These are phyloP conservation scores for Sebastes matsubarae DNA, from an alignment of 2,797 vertebrate species.

Conservation along the genomic window DNA sequence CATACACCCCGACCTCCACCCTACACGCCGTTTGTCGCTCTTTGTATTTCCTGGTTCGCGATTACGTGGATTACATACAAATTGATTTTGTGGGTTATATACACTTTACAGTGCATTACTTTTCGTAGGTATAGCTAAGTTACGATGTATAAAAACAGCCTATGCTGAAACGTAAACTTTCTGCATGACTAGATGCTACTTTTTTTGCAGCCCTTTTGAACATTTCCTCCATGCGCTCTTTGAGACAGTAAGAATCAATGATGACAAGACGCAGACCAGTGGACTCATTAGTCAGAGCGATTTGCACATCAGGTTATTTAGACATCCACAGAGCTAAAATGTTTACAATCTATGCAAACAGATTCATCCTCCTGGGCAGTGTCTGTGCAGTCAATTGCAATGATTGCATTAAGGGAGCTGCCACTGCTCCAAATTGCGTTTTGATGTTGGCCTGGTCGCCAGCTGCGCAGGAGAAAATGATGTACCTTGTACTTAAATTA, in stretches of 20 bases:
- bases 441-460: constrained; percentile 10
- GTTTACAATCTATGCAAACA: constrained; percentile 15
- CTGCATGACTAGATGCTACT: background rate
- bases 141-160: too few species aligned
- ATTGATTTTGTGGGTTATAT: too few species aligned
- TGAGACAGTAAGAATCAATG: background rate
- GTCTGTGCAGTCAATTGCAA: background rate
- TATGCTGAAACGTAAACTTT: background rate
- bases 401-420: constrained; percentile 5
- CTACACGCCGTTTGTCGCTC: too few species aligned
- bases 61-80: too few species aligned
- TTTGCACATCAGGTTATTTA: constrained; percentile 21
- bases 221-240: too few species aligned
- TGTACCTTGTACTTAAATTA: constrained; percentile 16
- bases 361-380: background rate
- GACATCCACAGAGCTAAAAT: constrained; percentile 1
- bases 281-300: constrained; percentile 1
- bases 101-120: too few species aligned
- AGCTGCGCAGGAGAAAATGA: constrained; percentile 11
- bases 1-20: too few species aligned
- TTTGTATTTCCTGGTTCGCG: too few species aligned
- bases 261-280: background rate
- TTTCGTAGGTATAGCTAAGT: too few species aligned
- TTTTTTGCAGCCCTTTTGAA: background rate
- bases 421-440: constrained; percentile 19